phyloP scores from a whole-genome alignment of 2,113 vertebrate genomes.

The Xyliphius kryptos region DNA sequence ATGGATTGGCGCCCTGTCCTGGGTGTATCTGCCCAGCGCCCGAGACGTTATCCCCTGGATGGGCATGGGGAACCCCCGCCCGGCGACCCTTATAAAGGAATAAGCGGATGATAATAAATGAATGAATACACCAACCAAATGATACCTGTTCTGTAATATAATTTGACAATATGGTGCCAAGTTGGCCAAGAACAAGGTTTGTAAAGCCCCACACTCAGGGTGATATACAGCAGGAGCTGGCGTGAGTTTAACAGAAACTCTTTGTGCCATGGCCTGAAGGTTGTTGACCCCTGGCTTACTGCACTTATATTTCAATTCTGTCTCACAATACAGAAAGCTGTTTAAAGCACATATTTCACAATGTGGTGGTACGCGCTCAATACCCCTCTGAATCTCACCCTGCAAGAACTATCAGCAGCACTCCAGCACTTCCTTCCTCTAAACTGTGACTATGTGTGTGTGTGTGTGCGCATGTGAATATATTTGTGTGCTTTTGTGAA shows the following conservation, averaged over 20 bases:
- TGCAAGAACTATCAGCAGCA: slow-evolving; percentile 39
- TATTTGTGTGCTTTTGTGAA: slow-evolving; percentile 24
- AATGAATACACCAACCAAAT: too few species aligned
- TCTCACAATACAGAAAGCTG: slow-evolving; percentile 24
- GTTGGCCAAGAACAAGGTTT: slow-evolving; percentile 16
- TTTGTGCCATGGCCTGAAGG: too few species aligned
- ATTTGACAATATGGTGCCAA: too few species aligned
- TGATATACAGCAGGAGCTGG: too few species aligned
- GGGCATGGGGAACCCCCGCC: too few species aligned
- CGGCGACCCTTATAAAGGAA: too few species aligned
- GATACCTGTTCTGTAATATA: too few species aligned
- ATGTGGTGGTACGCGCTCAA: slow-evolving; percentile 20
- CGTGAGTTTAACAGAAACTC: too few species aligned
- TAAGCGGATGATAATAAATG: too few species aligned
- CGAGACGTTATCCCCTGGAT: too few species aligned
- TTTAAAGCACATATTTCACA: slow-evolving; percentile 45
- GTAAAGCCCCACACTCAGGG: background rate
- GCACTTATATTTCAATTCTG: slow-evolving; percentile 7
- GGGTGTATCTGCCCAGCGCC: too few species aligned
- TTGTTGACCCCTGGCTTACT: background rate
- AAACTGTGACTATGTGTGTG: slow-evolving; percentile 21
- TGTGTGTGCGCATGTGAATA: slow-evolving; percentile 26
- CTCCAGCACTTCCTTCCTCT: slow-evolving; percentile 42
- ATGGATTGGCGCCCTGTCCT: too few species aligned
- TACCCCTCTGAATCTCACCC: slow-evolving; percentile 29